Conservation (phyloP, 2,888 invertebrate species). For the Chalcosyrphus nemorum region DNA sequence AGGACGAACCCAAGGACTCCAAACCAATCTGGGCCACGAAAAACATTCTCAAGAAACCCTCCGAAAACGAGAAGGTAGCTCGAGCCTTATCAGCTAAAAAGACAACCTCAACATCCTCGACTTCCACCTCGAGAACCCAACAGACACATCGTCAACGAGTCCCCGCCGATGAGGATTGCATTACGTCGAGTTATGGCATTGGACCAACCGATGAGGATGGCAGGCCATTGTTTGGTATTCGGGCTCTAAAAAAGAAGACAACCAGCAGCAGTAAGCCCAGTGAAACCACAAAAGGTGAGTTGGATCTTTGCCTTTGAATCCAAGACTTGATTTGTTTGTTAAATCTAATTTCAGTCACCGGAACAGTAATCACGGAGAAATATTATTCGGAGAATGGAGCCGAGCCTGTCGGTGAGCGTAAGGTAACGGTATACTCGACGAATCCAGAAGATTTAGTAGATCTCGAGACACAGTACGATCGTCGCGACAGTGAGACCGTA, state of each 20-base stretch:
- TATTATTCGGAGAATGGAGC: slow-evolving; percentile 87
- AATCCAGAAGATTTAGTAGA: slow-evolving; percentile 83
- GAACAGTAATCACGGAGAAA: slow-evolving; percentile 87
- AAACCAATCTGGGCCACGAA: slow-evolving; percentile 86
- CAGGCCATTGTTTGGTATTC: slow-evolving; percentile 89
- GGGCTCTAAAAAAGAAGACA: slow-evolving; percentile 85
- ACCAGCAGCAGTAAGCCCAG: slow-evolving; percentile 82
- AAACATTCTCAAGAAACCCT: slow-evolving; percentile 84
- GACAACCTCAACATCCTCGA: slow-evolving; percentile 58
- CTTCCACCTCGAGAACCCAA: slow-evolving; percentile 53
- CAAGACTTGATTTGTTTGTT: not conserved
- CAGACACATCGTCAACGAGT: slow-evolving; percentile 78
- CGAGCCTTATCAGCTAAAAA: slow-evolving; percentile 58
- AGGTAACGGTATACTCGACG: slow-evolving; percentile 87
- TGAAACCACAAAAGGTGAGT: slow-evolving; percentile 86
- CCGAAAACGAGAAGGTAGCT: slow-evolving; percentile 78
- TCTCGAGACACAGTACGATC: slow-evolving; percentile 69
- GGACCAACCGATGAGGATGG: slow-evolving; percentile 92
- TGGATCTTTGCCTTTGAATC: not conserved
- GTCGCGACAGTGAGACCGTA: slow-evolving; percentile 78
- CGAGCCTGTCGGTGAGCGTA: slow-evolving; percentile 87
- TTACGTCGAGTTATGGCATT: slow-evolving; percentile 91
- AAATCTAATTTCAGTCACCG: slow-evolving; percentile 85
- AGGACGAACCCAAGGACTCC: slow-evolving; percentile 79
- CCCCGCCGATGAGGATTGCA: slow-evolving; percentile 84